Percentiles rank a stretch among this genome's conserved stretches.
phyloP scores from a whole-genome alignment of 2,113 vertebrate species.

The Otolemur garnettii region DNA sequence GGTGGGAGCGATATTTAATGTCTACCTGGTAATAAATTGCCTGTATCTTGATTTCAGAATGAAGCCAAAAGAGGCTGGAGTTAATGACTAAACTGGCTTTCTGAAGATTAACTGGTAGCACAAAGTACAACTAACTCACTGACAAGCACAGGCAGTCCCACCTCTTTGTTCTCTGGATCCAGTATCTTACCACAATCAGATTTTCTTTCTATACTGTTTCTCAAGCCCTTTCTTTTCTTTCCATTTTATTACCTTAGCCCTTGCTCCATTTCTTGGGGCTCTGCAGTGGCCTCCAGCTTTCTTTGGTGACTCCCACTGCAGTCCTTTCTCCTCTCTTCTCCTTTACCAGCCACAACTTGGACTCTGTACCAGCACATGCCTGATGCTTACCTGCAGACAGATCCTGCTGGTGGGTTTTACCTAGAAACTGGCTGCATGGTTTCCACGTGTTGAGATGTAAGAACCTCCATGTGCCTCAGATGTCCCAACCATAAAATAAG shows the following conservation, averaged over 20 bases:
- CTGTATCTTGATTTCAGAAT: not conserved
- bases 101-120: slow-evolving; percentile 12
- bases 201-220: not conserved
- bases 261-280: not conserved
- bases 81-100: slow-evolving; percentile 48
- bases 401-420: not conserved
- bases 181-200: not conserved
- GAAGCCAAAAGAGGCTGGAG: slow-evolving; percentile 12
- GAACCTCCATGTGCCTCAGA: not conserved
- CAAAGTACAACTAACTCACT: not conserved
- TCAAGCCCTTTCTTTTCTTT: not conserved
- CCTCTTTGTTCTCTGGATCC: not conserved
- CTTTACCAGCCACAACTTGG: not conserved
- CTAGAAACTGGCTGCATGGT: not conserved
- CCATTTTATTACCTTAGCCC: not conserved
- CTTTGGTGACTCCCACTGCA: not conserved
- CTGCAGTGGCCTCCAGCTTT: not conserved
- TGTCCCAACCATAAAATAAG: not conserved
- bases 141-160: not conserved
- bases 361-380: not conserved
- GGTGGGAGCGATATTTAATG: not conserved
- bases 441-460: not conserved
- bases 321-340: not conserved
- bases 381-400: not conserved
- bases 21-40: not conserved